Evolutionary conservation across 2,797 vertebrate species (phyloP).

Genomic region (Hemibagrus guttatus): DNA sequence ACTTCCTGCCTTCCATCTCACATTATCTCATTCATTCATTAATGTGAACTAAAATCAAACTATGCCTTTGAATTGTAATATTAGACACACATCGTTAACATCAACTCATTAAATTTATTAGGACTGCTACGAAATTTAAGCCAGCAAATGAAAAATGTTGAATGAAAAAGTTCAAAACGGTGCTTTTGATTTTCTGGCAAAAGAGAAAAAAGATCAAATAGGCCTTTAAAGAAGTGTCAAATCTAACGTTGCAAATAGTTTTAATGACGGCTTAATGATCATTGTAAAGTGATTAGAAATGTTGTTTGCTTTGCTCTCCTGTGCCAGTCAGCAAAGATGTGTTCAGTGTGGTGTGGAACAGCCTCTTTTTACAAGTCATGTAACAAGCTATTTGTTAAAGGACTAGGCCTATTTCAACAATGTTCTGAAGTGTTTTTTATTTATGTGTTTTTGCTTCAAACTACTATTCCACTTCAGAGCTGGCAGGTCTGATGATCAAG

Average conservation of each 20-base stretch:
- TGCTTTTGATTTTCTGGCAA: background rate
- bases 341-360: background rate
- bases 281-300: background rate
- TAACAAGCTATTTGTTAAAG: background rate
- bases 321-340: background rate
- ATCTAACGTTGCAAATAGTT: background rate
- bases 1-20: background rate
- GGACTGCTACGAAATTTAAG: background rate
- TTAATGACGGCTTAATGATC: background rate
- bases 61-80: background rate
- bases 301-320: background rate
- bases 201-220: background rate
- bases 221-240: background rate
- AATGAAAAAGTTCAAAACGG: background rate
- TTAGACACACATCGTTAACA: background rate
- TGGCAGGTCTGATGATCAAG: slow-evolving; percentile 15
- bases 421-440: background rate
- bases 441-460: background rate
- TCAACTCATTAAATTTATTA: background rate
- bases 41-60: background rate
- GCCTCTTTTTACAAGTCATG: background rate
- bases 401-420: background rate
- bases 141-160: background rate
- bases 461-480: too few relatives aligned
- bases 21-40: background rate